These are phyloP conservation scores for Rhincodon typus DNA, from an alignment of 2,797 vertebrate species.

Conservation along the genomic window DNA sequence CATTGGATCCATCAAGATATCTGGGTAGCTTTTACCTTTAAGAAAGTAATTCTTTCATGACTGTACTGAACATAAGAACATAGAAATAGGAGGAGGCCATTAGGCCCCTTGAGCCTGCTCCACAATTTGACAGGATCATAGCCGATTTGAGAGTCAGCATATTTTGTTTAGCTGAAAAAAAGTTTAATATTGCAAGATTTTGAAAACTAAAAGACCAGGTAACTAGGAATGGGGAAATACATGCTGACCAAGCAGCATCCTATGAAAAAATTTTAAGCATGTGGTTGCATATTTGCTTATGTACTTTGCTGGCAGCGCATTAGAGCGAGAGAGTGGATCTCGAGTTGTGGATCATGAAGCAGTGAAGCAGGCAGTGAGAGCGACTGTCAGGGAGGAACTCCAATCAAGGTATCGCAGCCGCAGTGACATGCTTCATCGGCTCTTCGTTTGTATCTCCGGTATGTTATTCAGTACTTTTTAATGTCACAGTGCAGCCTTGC, in stretches of 20 bases:
- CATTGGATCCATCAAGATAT: neutral
- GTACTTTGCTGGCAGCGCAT: neutral
- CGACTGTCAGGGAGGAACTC: slow-evolving; percentile 39
- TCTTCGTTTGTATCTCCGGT: slow-evolving; percentile 63
- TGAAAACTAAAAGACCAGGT: neutral
- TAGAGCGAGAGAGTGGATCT: neutral
- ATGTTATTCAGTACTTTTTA: neutral
- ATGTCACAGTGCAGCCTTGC: neutral
- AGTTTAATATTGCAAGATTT: neutral
- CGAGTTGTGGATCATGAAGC: neutral
- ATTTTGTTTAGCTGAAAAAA: neutral
- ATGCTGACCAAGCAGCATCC: too few species aligned
- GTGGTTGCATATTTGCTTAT: too few species aligned
- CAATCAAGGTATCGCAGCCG: slow-evolving; percentile 52
- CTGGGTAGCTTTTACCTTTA: neutral
- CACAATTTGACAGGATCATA: too few species aligned
- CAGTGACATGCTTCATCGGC: slow-evolving; percentile 57
- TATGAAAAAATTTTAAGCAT: too few species aligned
- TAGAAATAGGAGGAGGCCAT: too few species aligned
- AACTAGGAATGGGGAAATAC: neutral
- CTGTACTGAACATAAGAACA: too few species aligned
- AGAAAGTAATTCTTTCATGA: neutral
- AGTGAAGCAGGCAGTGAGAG: neutral
- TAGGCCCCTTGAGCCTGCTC: too few species aligned
- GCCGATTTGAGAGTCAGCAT: neutral